Base-by-base conservation (phyloP, 2,888 invertebrate genomes). In the Polietes domitor region DNA sequence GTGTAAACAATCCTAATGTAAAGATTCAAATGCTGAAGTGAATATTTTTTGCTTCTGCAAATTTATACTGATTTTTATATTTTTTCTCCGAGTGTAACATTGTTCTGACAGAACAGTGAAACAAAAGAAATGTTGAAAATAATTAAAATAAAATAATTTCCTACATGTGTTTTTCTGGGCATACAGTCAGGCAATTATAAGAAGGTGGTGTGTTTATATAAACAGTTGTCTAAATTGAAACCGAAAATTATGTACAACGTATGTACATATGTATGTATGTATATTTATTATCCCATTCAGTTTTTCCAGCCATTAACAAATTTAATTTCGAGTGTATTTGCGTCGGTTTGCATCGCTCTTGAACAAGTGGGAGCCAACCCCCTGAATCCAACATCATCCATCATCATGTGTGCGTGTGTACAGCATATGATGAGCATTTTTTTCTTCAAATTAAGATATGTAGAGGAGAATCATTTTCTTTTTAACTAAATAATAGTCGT, bases 161-260 rank as follows among this genome's bases (percentile, higher is more conserved):
- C 15, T 47, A 47, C 47, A 47, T n/a, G n/a, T 47, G n/a, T 47
- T n/a, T 47, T 47, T 47, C n/a, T 6, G 15, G 47, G 12, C n/a
- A n/a, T n/a, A 47, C 47, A 47, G 3, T 6, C 32, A 32, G 32
- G 5, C 47, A 6, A 6, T 1, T 17, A 50, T 10, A 50, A 58
- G 19, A n/a, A n/a, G n/a, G n/a, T n/a, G n/a, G n/a, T n/a, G n/a
- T 58, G 47, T 74, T 43, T 74, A 61, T 63, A 47, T 50, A 63
- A 74, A 75, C 75, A 55, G 65, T 81, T 65, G 37, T 41, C 43
- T 7, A 53, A 53, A 5, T 53, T 19, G 21, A 37, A 37, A 41
- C 19, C 9, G 43, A 68, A 26, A 47, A 26, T 26, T 53, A 53
- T 53, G 3, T 58, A 58, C 58, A n/a, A n/a, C n/a, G n/a, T n/a